Evolutionary conservation across 2,113 vertebrate genomes (phyloP), one percentile per base, ranked within the genome.

Genomic region (Thunnus thynnus): DNA sequence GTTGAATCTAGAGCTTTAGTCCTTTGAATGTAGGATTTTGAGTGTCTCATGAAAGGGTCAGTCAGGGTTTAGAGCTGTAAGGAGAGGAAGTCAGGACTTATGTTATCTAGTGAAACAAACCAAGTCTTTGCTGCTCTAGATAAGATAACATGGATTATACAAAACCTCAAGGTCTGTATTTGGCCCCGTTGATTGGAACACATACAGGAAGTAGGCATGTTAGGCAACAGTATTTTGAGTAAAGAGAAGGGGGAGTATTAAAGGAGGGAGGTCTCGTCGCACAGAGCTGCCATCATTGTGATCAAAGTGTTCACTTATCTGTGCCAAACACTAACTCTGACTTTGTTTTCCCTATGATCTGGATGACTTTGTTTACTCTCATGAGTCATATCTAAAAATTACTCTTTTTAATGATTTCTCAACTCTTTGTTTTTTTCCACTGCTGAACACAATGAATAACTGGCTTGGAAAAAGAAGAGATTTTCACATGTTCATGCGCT

Each of bases 261-360:
- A 66, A 83, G 77, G 83, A 71, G 56, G 70, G 57, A 58, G 27
- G 80, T 61, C 69, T 80, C 11, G 32, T 91, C 81, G 78, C 84
- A 76, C 65, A 67, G 75, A 82, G 63, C 71, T 89, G 84, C 70
- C 70, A 84, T 76, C 72, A 54, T 10, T 1, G 12, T 82, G 88
- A 91, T 94, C 89, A 94, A 93, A 94, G 88, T 63, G 63, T 85
- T 87, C 70, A 71, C 82, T 90, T 90, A 76, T 92, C 87, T 84
- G 27, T 81, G 86, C 69, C 71, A 86, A 76, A 87, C 86, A 75
- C 27, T 13, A 70, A 71, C 69, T 84, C 69, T 27, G 56, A 71
- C 61, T 85, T 54, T 65, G 72, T 80, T 67, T 80, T 76, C 66
- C 67, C 70, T 72, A 7, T 86, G 72, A 78, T 86, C 80, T 54